These are phyloP conservation scores for Gasterosteus nipponicus DNA, from an alignment of 2,113 vertebrate genomes.

Conservation along the genomic window DNA sequence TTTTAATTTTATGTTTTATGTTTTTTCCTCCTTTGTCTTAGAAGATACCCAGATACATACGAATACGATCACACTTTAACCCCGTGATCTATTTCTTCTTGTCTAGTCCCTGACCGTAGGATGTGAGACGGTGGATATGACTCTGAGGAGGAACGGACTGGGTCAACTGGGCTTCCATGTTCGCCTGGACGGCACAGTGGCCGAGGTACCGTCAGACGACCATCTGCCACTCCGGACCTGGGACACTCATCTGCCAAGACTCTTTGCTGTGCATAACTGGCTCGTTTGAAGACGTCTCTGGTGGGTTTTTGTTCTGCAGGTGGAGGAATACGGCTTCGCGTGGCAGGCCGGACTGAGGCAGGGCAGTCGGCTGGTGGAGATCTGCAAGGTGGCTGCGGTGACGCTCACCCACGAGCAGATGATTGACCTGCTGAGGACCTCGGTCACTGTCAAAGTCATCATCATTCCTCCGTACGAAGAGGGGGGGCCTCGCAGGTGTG, in stretches of 20 bases:
- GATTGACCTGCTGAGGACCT: constrained; percentile 93
- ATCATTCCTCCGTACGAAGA: constrained; percentile 92
- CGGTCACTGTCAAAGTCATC: constrained; percentile 93
- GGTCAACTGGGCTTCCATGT: constrained; percentile 96
- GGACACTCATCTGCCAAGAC: neutral
- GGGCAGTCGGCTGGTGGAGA: constrained; percentile 92
- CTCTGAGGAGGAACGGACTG: constrained; percentile 90
- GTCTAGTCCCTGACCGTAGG: constrained; percentile 87
- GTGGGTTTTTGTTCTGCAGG: constrained; percentile 57
- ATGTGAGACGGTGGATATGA: constrained; percentile 94
- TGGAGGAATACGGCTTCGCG: constrained; percentile 96
- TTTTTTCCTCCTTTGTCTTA: neutral
- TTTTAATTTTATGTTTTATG: neutral
- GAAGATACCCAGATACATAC: neutral
- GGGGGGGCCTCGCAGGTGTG: constrained; percentile 89
- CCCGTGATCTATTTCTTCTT: constrained; percentile 5
- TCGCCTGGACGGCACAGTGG: constrained; percentile 92
- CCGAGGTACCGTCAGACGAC: constrained; percentile 76
- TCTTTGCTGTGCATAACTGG: constrained; percentile 5
- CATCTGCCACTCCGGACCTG: constrained; percentile 22
- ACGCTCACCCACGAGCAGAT: constrained; percentile 94
- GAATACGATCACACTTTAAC: neutral
- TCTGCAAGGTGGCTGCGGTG: constrained; percentile 94
- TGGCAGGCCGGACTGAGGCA: constrained; percentile 95
- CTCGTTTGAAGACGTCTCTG: neutral